Percentiles rank a stretch among this genome's conserved stretches.
phyloP scores from a whole-genome alignment of 1,140 invertebrate genomes.

The Drosophila subobscura region DNA sequence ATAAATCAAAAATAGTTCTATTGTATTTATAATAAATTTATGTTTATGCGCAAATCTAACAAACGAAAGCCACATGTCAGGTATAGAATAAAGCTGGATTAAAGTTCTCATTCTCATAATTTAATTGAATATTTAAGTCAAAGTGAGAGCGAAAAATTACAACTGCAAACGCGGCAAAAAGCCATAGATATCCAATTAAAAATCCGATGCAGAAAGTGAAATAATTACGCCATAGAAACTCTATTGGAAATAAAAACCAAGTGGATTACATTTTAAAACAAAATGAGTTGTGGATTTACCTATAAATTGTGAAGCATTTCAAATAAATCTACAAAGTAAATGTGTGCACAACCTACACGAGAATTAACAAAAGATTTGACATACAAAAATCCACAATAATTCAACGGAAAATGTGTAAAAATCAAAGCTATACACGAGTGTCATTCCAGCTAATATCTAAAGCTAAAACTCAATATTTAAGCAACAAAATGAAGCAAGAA shows the following conservation, averaged over 20 bases:
- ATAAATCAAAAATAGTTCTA: slow-evolving; percentile 2
- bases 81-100: too few relatives aligned
- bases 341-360: too few relatives aligned
- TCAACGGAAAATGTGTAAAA: too few relatives aligned
- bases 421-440: too few relatives aligned
- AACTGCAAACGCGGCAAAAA: not conserved
- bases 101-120: not conserved
- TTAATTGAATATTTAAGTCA: not conserved
- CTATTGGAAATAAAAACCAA: not conserved
- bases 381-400: too few relatives aligned
- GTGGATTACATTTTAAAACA: not conserved
- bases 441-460: not conserved
- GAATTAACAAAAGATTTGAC: too few relatives aligned
- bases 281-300: not conserved
- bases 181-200: slow-evolving; percentile 28
- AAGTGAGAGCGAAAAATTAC: not conserved
- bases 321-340: too few relatives aligned
- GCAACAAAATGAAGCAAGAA: not conserved
- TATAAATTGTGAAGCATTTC: too few relatives aligned
- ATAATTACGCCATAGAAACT: slow-evolving; percentile 1
- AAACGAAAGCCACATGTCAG: not conserved
- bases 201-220: not conserved
- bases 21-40: slow-evolving; percentile 8
- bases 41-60: not conserved
- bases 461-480: slow-evolving; percentile 3